These are phyloP conservation scores for Prionchulus punctatus DNA, from an alignment of 2,888 invertebrate genomes.

Conservation along the genomic window DNA sequence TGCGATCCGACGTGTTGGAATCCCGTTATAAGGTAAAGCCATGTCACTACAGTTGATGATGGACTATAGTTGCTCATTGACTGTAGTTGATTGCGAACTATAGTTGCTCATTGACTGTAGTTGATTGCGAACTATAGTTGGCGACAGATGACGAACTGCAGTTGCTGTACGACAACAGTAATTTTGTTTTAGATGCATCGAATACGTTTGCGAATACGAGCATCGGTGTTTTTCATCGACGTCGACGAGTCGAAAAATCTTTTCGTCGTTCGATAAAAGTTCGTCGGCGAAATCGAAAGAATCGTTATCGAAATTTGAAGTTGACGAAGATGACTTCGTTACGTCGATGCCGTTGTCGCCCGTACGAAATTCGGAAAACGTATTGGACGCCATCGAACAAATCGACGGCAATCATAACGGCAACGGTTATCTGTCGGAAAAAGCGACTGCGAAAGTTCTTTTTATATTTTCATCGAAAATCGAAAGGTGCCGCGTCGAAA, in stretches of 20 bases:
- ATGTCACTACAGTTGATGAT: not conserved
- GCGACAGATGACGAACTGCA: too few species aligned
- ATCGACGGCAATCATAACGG: not conserved
- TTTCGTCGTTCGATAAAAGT: not conserved
- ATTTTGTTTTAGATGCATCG: conserved; percentile 72
- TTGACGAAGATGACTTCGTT: not conserved
- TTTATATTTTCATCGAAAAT: conserved; percentile 75
- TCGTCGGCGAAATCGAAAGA: not conserved
- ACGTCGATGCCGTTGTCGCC: conserved; percentile 33
- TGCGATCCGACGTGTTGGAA: conserved; percentile 88
- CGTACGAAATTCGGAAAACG: conserved; percentile 50
- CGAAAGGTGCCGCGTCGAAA: conserved; percentile 48
- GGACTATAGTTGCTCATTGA: too few species aligned
- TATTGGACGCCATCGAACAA: conserved; percentile 40
- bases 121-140: too few species aligned
- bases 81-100: too few species aligned
- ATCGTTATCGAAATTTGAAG: not conserved
- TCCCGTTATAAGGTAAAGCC: conserved; percentile 59
- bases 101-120: too few species aligned
- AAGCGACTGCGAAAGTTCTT: conserved; percentile 47
- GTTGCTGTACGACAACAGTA: too few species aligned
- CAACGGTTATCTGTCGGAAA: not conserved
- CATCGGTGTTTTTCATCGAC: conserved; percentile 53
- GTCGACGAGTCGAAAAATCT: not conserved
- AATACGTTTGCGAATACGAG: conserved; percentile 77